Conservation (phyloP, 2,888 invertebrate genomes). For the Empis livida region DNA sequence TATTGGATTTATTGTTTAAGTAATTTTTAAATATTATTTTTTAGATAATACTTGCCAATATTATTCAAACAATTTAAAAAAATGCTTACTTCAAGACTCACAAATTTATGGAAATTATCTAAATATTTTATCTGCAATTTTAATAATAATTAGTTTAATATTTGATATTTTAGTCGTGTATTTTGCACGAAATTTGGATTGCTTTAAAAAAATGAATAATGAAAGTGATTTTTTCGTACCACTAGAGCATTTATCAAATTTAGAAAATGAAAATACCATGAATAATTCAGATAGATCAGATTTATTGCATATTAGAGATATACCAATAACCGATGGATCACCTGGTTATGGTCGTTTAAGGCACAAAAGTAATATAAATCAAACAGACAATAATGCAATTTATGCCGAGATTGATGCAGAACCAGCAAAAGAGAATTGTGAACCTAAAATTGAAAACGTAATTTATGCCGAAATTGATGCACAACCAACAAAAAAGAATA, state of each 20-base stretch:
- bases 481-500: not conserved
- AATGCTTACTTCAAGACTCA: slow-evolving; percentile 38
- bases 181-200: slow-evolving; percentile 18
- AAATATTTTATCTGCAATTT: slow-evolving; percentile 35
- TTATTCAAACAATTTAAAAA: slow-evolving; percentile 32
- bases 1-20: not conserved
- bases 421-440: not conserved
- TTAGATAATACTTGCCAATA: slow-evolving; percentile 37
- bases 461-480: not conserved
- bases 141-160: slow-evolving; percentile 34
- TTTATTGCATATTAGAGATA: not conserved
- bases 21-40: slow-evolving; percentile 6
- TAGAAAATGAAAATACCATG: not conserved
- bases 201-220: not conserved
- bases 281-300: not conserved
- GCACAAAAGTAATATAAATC: not conserved
- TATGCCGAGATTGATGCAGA: not conserved
- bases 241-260: not conserved
- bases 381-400: not conserved
- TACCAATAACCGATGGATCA: not conserved
- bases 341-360: not conserved
- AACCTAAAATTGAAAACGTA: not conserved
- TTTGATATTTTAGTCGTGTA: slow-evolving; percentile 38
- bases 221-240: not conserved
- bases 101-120: slow-evolving; percentile 37